Conservation (phyloP, 2,797 vertebrate species). For the Numenius phaeopus region DNA sequence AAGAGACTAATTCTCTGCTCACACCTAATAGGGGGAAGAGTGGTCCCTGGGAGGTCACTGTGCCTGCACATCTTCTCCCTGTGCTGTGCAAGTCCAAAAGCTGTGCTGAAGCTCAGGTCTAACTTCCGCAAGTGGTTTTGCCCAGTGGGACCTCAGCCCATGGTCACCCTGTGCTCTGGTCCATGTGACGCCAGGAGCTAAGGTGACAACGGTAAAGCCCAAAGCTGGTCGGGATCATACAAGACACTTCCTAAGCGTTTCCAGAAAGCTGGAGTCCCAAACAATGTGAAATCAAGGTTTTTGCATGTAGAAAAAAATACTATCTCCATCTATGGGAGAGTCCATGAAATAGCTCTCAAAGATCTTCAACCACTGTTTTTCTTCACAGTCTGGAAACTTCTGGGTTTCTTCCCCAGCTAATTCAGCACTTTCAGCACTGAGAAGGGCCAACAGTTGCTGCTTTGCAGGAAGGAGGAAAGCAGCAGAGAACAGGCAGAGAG, state of each 20-base stretch:
- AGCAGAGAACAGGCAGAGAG: not conserved
- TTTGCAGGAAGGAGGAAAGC: not conserved
- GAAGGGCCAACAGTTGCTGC: not conserved
- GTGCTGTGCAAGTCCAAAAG: not conserved
- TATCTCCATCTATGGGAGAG: constrained; percentile 39
- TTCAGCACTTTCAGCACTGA: not conserved
- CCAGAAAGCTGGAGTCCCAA: not conserved
- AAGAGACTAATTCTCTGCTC: not conserved
- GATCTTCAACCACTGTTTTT: not conserved
- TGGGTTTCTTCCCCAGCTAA: not conserved
- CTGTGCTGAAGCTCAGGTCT: not conserved
- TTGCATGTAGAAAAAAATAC: not conserved
- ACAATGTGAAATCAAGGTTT: not conserved
- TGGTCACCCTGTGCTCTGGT: not conserved
- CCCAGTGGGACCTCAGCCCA: not conserved
- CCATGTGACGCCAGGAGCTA: not conserved
- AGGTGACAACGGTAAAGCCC: not conserved
- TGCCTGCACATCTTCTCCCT: too few relatives aligned
- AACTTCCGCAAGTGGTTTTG: not conserved
- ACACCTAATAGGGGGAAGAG: not conserved
- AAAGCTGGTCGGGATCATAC: not conserved
- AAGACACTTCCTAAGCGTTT: not conserved
- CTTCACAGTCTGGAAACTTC: not conserved
- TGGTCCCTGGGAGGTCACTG: not conserved
- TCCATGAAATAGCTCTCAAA: constrained; percentile 21